Conservation (phyloP, 1,140 invertebrate genomes). For the Acyrthosiphon pisum region DNA sequence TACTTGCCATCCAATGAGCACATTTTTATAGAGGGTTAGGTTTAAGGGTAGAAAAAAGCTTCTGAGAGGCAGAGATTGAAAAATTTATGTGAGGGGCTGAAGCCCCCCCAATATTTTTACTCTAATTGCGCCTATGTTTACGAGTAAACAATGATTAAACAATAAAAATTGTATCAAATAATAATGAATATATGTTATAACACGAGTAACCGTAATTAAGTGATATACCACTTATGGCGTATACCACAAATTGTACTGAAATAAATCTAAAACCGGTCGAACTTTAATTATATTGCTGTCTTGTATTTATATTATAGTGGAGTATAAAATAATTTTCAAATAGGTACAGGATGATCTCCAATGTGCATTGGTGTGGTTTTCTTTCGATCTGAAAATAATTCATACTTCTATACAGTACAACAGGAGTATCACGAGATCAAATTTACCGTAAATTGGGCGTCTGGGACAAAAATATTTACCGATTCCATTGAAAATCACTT, state of each 20-base stretch:
- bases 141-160: no score
- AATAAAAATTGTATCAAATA: no score
- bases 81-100: no score
- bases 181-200: no score
- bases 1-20: no score
- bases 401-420: neutral
- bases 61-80: no score
- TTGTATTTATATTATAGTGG: neutral
- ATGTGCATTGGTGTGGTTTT: neutral
- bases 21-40: no score
- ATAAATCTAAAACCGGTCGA: neutral
- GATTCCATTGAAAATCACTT: neutral
- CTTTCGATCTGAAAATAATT: neutral
- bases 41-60: no score
- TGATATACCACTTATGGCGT: no score
- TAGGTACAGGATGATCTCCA: neutral
- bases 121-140: no score
- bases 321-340: neutral
- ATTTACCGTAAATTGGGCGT: neutral
- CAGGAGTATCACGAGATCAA: neutral
- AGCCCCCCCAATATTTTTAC: no score
- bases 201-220: no score
- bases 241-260: neutral
- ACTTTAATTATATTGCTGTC: neutral
- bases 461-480: neutral